Evolutionary conservation across 2,113 vertebrate species (phyloP).

Genomic region (Sinocyclocheilus maitianheensis): DNA sequence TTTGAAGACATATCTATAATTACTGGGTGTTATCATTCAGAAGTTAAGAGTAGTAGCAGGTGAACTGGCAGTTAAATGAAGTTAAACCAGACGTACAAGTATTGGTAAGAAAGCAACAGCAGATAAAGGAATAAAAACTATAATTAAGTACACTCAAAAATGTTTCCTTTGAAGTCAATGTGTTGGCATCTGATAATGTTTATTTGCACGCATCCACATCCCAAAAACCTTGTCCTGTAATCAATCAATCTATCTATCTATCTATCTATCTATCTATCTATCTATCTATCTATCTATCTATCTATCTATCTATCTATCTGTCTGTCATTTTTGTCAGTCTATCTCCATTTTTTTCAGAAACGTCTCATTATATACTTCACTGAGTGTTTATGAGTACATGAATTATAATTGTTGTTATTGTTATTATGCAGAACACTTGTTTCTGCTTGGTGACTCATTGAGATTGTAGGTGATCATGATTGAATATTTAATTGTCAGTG

Average conservation of each 20-base stretch:
- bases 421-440: conserved; percentile 21
- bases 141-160: neutral
- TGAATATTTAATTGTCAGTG: conserved; percentile 15
- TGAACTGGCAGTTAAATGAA: conserved; percentile 4
- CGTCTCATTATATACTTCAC: neutral
- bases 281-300: neutral
- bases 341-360: neutral
- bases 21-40: neutral
- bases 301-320: neutral
- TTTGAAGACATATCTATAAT: neutral
- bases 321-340: neutral
- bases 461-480: neutral
- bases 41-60: neutral
- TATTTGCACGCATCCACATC: neutral
- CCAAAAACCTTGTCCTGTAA: neutral
- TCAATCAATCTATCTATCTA: neutral
- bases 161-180: neutral
- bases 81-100: neutral
- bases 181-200: neutral
- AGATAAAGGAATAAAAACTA: neutral
- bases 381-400: neutral
- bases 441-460: neutral
- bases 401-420: neutral
- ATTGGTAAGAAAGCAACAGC: neutral
- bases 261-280: neutral